A percentile compares a stretch with the other conserved stretches of the same genome.
These are phyloP conservation scores for Ifrita kowaldi DNA, from an alignment of 2,113 vertebrate genomes.

Conservation along the genomic window DNA sequence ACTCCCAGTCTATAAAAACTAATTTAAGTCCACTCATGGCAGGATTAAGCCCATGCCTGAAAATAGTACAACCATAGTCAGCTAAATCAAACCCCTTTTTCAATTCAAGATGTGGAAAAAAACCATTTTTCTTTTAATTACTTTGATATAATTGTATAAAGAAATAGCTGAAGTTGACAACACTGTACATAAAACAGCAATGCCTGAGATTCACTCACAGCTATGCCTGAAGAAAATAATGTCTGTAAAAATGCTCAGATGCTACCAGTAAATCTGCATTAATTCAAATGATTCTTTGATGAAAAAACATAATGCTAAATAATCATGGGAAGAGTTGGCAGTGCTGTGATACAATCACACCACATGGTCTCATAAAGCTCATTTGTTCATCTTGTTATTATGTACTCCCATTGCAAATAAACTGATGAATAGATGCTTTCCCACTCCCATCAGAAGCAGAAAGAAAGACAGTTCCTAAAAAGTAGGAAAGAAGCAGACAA, in stretches of 20 bases:
- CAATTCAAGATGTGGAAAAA: neutral
- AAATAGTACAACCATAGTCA: neutral
- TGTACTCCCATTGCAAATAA: neutral
- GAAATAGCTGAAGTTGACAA: neutral
- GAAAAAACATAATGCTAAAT: neutral
- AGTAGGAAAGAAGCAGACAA: neutral
- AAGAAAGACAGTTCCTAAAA: neutral
- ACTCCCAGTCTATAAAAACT: neutral
- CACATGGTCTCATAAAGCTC: neutral
- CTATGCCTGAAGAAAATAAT: neutral
- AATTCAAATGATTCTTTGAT: constrained; percentile 4
- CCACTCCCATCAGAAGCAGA: neutral
- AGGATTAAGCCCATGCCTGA: neutral
- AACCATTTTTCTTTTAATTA: neutral
- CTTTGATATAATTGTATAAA: neutral
- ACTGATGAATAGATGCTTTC: neutral
- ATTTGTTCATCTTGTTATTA: neutral
- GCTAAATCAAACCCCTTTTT: neutral
- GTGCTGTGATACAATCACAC: neutral
- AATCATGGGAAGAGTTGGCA: neutral
- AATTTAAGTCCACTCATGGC: neutral
- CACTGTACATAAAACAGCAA: fast-evolving
- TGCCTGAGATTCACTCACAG: neutral
- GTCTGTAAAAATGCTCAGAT: neutral
- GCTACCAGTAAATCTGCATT: neutral